Percentiles rank a stretch among this genome's conserved stretches.
Conservation (phyloP, 2,797 vertebrate genomes). For the Clarias fuscus region DNA sequence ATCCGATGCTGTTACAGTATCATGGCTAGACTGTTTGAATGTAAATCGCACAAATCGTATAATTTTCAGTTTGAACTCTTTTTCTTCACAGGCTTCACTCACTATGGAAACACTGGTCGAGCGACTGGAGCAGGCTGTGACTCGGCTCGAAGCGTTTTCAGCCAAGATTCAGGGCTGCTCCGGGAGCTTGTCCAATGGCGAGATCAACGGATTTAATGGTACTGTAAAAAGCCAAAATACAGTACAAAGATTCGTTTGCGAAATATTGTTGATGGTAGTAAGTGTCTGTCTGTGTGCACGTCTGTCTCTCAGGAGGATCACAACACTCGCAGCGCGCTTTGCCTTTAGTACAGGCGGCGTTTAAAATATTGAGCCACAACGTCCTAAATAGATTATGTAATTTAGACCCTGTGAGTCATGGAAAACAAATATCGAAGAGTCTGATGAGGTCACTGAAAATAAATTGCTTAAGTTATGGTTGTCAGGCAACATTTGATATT, state of each 20-base stretch:
- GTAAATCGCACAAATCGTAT: not conserved
- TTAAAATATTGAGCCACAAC: not conserved
- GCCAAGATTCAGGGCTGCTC: conserved; percentile 66
- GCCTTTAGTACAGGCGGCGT: not conserved
- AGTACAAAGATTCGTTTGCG: not conserved
- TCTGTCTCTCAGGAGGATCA: not conserved
- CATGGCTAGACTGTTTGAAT: not conserved
- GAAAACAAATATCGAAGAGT: conserved; percentile 12
- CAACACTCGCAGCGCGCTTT: not conserved
- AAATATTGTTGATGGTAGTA: not conserved
- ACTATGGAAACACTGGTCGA: conserved; percentile 82
- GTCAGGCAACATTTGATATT: conserved; percentile 23
- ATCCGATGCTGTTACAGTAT: not conserved
- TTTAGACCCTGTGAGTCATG: conserved; percentile 2
- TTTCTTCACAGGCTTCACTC: conserved; percentile 46
- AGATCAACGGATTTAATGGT: conserved; percentile 82
- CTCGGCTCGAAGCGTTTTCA: conserved; percentile 84
- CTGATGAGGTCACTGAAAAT: conserved; percentile 10
- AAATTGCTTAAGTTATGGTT: not conserved
- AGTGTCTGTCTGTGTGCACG: not conserved
- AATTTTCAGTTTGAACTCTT: conserved; percentile 4
- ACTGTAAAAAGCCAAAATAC: conserved; percentile 36
- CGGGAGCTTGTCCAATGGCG: conserved; percentile 70
- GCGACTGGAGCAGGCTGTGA: conserved; percentile 88
- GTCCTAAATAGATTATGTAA: not conserved